Conservation (phyloP, 1,140 invertebrate species). For the Drosophila funebris region DNA sequence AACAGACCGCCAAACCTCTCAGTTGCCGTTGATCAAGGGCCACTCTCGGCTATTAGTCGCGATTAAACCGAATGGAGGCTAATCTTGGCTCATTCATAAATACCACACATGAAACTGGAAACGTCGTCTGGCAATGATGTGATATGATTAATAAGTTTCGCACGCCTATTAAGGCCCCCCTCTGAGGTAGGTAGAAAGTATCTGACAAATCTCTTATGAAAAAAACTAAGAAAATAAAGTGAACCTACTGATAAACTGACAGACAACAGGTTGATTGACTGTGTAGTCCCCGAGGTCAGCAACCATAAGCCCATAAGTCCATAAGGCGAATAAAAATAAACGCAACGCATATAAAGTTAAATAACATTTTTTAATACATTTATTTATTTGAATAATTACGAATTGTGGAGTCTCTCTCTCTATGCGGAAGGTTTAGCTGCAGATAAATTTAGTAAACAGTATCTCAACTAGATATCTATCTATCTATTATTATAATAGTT, state of each 20-base stretch:
- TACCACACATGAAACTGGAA: slow-evolving; percentile 51
- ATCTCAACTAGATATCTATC: too few relatives aligned
- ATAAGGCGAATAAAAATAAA: slow-evolving; percentile 9
- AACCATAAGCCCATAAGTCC: neutral
- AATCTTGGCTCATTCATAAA: slow-evolving; percentile 73
- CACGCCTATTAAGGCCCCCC: slow-evolving; percentile 67
- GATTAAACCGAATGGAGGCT: slow-evolving; percentile 67
- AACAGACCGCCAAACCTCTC: slow-evolving; percentile 3
- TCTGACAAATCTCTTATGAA: slow-evolving; percentile 17
- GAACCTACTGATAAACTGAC: slow-evolving; percentile 41
- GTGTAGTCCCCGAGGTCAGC: slow-evolving; percentile 26
- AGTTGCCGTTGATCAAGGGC: slow-evolving; percentile 52
- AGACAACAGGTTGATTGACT: slow-evolving; percentile 58
- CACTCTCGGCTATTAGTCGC: slow-evolving; percentile 53
- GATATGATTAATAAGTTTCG: slow-evolving; percentile 79
- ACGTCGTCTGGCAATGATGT: slow-evolving; percentile 32
- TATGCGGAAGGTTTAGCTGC: too few relatives aligned
- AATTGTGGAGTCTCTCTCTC: too few relatives aligned
- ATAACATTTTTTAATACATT: slow-evolving; percentile 6
- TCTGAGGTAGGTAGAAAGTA: slow-evolving; percentile 27
- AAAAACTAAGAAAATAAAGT: slow-evolving; percentile 3
- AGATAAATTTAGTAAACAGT: too few relatives aligned
- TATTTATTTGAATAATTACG: neutral
- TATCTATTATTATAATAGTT: too few relatives aligned
- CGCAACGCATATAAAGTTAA: slow-evolving; percentile 7